These are phyloP conservation scores for Corythaixoides concolor DNA, from an alignment of 2,113 vertebrate genomes.

Conservation along the genomic window DNA sequence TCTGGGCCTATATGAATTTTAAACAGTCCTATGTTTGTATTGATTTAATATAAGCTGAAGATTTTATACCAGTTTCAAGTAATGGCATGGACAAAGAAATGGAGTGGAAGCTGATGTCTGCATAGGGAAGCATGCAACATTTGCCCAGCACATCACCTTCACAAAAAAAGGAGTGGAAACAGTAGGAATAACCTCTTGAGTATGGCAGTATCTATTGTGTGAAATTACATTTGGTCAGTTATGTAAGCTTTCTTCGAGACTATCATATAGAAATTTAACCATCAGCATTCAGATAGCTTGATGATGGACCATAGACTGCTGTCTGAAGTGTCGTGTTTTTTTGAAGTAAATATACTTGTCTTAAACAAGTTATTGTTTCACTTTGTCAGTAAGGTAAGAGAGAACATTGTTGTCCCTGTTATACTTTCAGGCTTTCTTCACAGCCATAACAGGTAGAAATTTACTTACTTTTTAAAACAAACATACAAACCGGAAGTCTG, in stretches of 20 bases:
- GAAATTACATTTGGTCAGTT: not conserved
- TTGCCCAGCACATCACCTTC: not conserved
- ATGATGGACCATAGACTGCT: not conserved
- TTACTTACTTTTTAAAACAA: not conserved
- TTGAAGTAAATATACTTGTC: not conserved
- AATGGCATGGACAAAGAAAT: not conserved
- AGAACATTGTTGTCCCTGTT: not conserved
- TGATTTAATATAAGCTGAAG: not conserved
- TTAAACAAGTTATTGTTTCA: not conserved
- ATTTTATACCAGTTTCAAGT: not conserved
- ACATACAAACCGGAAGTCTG: not conserved
- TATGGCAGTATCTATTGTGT: not conserved
- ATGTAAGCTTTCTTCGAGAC: not conserved
- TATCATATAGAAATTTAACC: not conserved
- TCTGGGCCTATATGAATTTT: not conserved
- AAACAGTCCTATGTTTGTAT: not conserved
- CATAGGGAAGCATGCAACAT: not conserved
- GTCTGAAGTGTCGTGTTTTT: not conserved
- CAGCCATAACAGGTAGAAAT: not conserved
- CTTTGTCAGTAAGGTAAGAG: not conserved
- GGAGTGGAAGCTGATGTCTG: not conserved
- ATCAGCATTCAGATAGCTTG: not conserved
- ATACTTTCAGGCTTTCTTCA: not conserved
- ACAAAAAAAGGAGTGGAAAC: not conserved
- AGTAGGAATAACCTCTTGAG: not conserved